Percentiles rank a stretch among this genome's conserved stretches.
Evolutionary conservation across 2,113 vertebrate species (phyloP).

Genomic region (Thryonomys swinderianus): DNA sequence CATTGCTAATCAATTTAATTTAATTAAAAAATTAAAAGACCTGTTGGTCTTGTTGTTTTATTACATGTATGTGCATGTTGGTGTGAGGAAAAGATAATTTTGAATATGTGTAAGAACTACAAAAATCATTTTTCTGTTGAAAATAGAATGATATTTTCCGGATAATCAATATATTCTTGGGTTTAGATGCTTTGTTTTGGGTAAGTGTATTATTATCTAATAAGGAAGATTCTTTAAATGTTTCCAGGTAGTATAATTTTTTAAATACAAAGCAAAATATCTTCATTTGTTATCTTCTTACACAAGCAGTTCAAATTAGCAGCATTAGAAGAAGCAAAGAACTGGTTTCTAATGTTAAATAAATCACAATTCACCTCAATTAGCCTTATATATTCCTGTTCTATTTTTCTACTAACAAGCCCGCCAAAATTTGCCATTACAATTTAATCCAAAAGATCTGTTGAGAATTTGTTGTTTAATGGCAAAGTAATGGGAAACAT

Average conservation of each 20-base stretch:
- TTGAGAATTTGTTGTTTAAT: constrained; percentile 48
- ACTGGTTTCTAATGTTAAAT: background rate
- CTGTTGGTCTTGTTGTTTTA: background rate
- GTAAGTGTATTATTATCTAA: background rate
- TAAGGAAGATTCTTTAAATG: constrained; percentile 36
- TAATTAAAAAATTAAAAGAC: background rate
- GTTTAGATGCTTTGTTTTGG: background rate
- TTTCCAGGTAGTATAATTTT: constrained; percentile 8
- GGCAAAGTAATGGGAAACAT: constrained; percentile 28
- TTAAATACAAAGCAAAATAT: background rate
- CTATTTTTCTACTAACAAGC: constrained; percentile 25
- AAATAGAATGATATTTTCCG: constrained; percentile 26
- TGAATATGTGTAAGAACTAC: background rate
- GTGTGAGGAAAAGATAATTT: background rate
- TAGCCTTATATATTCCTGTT: constrained; percentile 25
- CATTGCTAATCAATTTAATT: background rate
- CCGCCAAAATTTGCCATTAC: constrained; percentile 44
- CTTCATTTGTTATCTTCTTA: constrained; percentile 4
- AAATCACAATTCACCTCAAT: background rate
- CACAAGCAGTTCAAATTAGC: background rate
- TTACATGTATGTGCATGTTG: background rate
- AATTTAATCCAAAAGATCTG: constrained; percentile 36
- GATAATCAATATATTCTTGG: background rate
- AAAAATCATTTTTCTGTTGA: background rate
- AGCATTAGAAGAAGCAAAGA: background rate